Percentiles rank a stretch among this genome's conserved stretches.
These are phyloP conservation scores for Ctenicera cuprea DNA, from an alignment of 2,888 invertebrate genomes.

Conservation along the genomic window DNA sequence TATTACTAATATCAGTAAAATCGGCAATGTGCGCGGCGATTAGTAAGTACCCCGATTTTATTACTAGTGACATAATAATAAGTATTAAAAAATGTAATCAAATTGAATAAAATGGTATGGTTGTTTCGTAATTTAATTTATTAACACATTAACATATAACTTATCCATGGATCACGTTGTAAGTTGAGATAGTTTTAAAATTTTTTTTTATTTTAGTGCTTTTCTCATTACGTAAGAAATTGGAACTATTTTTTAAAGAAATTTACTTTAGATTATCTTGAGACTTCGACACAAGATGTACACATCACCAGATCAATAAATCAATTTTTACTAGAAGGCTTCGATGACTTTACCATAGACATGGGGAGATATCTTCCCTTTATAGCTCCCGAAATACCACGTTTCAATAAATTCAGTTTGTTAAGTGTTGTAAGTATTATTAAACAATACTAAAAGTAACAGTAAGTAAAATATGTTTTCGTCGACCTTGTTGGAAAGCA, in stretches of 20 bases:
- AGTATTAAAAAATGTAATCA: too few species aligned
- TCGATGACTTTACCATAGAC: slow-evolving; percentile 83
- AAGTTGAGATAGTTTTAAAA: too few species aligned
- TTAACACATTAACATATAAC: too few species aligned
- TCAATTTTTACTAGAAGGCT: slow-evolving; percentile 88
- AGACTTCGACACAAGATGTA: slow-evolving; percentile 74
- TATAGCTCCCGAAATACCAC: slow-evolving; percentile 72
- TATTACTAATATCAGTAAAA: too few species aligned
- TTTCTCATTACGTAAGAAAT: slow-evolving; percentile 76
- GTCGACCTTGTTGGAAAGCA: too few species aligned
- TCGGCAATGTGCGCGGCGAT: too few species aligned
- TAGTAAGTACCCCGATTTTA: too few species aligned
- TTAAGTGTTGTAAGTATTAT: slow-evolving; percentile 80
- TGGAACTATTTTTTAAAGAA: slow-evolving; percentile 77
- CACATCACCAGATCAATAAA: slow-evolving; percentile 79
- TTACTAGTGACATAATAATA: too few species aligned
- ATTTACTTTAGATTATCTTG: slow-evolving; percentile 77
- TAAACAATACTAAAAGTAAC: not conserved
- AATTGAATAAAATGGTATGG: too few species aligned
- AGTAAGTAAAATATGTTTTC: too few species aligned
- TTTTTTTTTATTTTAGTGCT: slow-evolving; percentile 72
- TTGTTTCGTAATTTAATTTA: too few species aligned
- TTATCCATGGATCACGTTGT: too few species aligned
- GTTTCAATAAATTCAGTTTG: slow-evolving; percentile 89
- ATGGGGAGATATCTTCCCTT: slow-evolving; percentile 78